Evolutionary conservation across 2,113 vertebrate species (phyloP), one percentile per base, ranked within the genome.

Genomic region (Leiothrix lutea): DNA sequence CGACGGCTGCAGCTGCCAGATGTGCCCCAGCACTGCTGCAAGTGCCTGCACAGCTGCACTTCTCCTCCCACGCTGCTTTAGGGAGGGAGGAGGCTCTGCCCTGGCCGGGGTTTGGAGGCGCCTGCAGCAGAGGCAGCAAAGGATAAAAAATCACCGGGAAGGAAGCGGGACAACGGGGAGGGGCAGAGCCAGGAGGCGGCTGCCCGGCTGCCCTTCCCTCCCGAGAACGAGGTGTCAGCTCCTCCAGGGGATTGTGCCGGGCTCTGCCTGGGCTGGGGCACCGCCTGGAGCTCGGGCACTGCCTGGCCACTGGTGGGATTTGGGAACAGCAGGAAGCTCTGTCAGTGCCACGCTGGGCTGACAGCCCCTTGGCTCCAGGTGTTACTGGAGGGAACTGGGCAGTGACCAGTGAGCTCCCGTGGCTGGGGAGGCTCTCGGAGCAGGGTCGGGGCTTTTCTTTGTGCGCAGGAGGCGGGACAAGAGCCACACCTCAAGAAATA

Each of bases 1-100:
- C 83, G 86, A 35, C 51, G 12, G 81, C 85, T 69, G 94, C 89
- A 87, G 94, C 80, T 85, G 94, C 87, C 95, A 92, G 80, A 62
- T 50, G 94, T 61, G 90, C 28, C 45, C 65, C 87, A 33, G 84
- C 89, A 65, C 48, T 31, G 56, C 3, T 18, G 8, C 29, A 15
- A 15, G 64, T 5, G 53, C 12, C 67, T 71, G 26, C 67, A 14
- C 83, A 48, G 81, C 91, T 58, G 79, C 23, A 20, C 12, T 26
- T 70, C 81, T 38, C 82, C 61, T 11, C 38, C 44, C 58, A 42
- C 0, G 1, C 65, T 73, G 73, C 93, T 71, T 16, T 1, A 1
- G 47, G 44, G 40, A 1, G 47, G 44, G 40, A 60, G 85, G 64
- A 88, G 79, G 62, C 17, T 94, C 89, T 79, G 9, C 72, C 64